A percentile compares a stretch with the other conserved stretches of the same genome.
Conservation (phyloP, 2,797 vertebrate species). For the Chromis chromis region DNA sequence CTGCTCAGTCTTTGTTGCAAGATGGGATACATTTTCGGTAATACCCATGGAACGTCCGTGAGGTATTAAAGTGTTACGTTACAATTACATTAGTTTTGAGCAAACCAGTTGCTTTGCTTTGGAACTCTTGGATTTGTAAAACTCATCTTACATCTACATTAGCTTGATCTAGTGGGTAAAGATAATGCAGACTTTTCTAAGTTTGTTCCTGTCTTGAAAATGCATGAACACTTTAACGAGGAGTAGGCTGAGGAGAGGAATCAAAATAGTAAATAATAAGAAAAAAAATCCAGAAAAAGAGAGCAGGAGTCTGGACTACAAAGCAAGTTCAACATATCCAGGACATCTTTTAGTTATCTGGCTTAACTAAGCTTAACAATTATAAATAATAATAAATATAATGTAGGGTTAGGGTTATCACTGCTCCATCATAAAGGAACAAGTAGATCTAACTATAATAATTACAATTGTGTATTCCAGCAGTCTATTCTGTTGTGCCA, state of each 20-base stretch:
- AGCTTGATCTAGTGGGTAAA: background rate
- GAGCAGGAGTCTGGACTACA: background rate
- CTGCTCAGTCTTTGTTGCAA: background rate
- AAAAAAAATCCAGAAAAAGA: slow-evolving; percentile 5
- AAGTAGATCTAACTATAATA: too few relatives aligned
- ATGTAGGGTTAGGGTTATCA: too few relatives aligned
- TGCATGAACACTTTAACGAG: background rate
- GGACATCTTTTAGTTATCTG: too few relatives aligned
- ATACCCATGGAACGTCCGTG: background rate
- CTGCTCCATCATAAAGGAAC: too few relatives aligned
- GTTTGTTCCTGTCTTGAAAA: background rate
- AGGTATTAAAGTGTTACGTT: background rate
- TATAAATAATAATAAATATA: too few relatives aligned
- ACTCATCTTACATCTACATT: too few relatives aligned
- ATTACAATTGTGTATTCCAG: too few relatives aligned
- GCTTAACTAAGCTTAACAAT: too few relatives aligned
- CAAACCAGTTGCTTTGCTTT: background rate
- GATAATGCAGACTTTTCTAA: background rate
- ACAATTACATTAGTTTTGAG: background rate
- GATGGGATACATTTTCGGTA: background rate
- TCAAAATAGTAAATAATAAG: background rate
- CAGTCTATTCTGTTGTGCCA: too few relatives aligned
- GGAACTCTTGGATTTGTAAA: too few relatives aligned
- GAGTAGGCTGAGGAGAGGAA: background rate
- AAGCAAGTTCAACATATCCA: too few relatives aligned